Conservation (phyloP, 2,888 invertebrate genomes). For the Calameuta filiformis region DNA sequence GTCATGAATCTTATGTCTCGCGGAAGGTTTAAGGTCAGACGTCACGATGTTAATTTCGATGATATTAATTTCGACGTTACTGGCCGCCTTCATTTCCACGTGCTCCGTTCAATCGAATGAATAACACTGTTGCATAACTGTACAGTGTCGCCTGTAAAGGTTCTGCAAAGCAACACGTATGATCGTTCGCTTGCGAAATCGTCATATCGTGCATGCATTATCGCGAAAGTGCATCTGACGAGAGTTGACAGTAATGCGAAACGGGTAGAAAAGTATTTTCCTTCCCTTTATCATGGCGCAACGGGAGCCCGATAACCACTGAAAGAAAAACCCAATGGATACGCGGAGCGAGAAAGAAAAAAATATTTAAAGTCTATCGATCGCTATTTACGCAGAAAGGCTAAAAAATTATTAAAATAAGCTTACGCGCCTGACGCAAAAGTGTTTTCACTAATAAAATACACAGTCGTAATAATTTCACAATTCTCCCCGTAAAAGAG, state of each 20-base stretch:
- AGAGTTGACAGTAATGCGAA: background rate
- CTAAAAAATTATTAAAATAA: background rate
- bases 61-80: background rate
- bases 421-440: too few species aligned
- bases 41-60: background rate
- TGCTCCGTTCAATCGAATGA: background rate
- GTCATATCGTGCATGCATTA: background rate
- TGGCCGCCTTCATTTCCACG: background rate
- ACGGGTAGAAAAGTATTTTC: background rate
- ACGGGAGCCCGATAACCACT: background rate
- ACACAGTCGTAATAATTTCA: too few species aligned
- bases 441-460: too few species aligned
- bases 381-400: background rate
- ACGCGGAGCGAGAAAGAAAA: background rate
- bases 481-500: rapidly evolving
- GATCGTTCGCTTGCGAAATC: background rate
- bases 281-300: background rate
- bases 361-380: background rate
- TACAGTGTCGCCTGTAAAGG: background rate
- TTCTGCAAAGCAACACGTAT: background rate
- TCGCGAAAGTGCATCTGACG: background rate
- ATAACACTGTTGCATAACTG: background rate
- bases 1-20: background rate
- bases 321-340: background rate
- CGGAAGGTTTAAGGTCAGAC: background rate